Conservation (phyloP, 2,113 vertebrate species). For the Macquaria australasica region DNA sequence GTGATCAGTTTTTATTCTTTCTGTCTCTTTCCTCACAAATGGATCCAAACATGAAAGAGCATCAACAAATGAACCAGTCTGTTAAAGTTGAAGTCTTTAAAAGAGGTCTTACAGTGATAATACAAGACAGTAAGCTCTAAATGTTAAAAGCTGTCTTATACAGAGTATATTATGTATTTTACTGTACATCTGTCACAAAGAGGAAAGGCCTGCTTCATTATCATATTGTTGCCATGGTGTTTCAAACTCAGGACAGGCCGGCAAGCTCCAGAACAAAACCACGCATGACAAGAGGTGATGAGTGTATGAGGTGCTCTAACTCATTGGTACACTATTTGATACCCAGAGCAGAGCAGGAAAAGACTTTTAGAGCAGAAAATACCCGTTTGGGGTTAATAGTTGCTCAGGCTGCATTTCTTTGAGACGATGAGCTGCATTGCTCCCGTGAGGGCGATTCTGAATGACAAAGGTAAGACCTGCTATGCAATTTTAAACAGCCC, state of each 20-base stretch:
- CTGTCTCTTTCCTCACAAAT: background rate
- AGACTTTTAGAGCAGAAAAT: background rate
- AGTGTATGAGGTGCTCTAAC: conserved; percentile 16
- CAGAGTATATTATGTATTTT: background rate
- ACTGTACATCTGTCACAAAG: conserved; percentile 14
- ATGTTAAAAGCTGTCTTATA: background rate
- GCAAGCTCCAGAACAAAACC: conserved; percentile 22
- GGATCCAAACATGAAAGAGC: background rate
- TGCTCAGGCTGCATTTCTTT: conserved; percentile 36
- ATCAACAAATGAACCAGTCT: no score
- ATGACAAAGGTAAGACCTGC: conserved; percentile 74
- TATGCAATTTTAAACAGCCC: conserved; percentile 75
- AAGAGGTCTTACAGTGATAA: background rate
- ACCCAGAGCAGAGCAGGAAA: background rate
- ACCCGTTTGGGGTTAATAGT: background rate
- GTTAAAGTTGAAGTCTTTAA: background rate
- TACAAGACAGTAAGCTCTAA: background rate
- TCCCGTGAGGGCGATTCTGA: conserved; percentile 35
- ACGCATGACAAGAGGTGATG: conserved; percentile 48
- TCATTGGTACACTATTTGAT: conserved; percentile 1
- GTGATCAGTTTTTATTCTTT: background rate
- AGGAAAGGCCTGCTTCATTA: conserved; percentile 63
- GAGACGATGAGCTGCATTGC: conserved; percentile 45
- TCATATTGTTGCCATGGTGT: conserved; percentile 79
- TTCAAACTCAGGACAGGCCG: conserved; percentile 59